phyloP scores from a whole-genome alignment of 2,113 vertebrate genomes.

The Chrysemys picta region DNA sequence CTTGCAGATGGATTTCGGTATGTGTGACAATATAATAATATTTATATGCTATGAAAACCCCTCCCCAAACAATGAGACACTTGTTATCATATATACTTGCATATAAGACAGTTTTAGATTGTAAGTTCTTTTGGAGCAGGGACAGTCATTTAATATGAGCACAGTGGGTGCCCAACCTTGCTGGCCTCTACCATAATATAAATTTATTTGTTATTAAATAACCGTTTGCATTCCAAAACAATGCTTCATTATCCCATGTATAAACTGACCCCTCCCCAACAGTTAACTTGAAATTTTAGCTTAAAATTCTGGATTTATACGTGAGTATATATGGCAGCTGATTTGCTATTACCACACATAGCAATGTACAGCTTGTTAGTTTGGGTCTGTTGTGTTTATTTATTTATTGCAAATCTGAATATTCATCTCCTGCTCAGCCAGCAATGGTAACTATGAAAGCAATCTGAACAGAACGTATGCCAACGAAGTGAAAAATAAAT shows the following conservation, averaged over 20 bases:
- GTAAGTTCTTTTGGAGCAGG: conserved; percentile 33
- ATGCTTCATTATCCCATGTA: neutral
- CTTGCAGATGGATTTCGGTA: conserved; percentile 61
- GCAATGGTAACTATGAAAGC: conserved; percentile 45
- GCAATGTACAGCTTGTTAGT: neutral
- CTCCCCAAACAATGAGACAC: conserved; percentile 32
- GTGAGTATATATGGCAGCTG: neutral
- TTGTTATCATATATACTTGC: conserved; percentile 16
- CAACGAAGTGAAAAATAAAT: conserved; percentile 19
- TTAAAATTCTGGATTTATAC: neutral
- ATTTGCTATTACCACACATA: neutral
- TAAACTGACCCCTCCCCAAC: neutral
- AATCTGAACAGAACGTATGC: conserved; percentile 40
- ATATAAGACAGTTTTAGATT: conserved; percentile 18
- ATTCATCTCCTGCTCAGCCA: neutral
- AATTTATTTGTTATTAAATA: neutral
- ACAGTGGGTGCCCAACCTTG: neutral
- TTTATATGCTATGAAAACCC: conserved; percentile 51
- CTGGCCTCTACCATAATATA: neutral
- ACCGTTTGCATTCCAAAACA: conserved; percentile 10
- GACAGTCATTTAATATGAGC: conserved; percentile 19
- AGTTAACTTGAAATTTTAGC: neutral
- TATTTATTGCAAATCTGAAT: neutral
- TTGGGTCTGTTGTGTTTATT: neutral
- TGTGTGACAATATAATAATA: conserved; percentile 49